phyloP scores from a whole-genome alignment of 92 coral and sea anemone genomes.

The Pocillopora meandrina region DNA sequence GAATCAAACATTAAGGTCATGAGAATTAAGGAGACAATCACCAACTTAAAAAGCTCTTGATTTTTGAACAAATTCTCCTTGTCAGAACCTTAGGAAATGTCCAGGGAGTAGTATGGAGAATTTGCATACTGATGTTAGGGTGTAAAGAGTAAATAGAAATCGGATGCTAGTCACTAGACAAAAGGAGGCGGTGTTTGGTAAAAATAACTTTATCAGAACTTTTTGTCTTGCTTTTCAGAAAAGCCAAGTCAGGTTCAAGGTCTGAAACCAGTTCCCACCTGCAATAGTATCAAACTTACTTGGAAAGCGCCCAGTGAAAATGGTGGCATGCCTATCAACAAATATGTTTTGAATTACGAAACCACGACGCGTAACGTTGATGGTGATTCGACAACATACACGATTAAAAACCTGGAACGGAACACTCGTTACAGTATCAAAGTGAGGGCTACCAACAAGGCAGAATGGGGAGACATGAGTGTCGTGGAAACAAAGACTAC shows the following conservation, averaged over 20 bases:
- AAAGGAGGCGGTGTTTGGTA: not conserved
- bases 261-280: conserved; percentile 19
- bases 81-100: no score
- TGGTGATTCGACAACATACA: conserved; percentile 32
- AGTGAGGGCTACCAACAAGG: conserved; percentile 55
- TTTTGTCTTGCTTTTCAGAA: conserved; percentile 23
- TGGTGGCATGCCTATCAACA: conserved; percentile 68
- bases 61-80: no score
- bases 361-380: conserved; percentile 19
- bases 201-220: not conserved
- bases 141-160: no score
- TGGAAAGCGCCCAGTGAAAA: conserved; percentile 49
- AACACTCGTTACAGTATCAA: conserved; percentile 37
- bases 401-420: conserved; percentile 14
- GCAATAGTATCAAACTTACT: conserved; percentile 41
- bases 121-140: no score
- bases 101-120: no score
- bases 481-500: conserved; percentile 20
- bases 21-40: no score
- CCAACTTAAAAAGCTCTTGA: no score
- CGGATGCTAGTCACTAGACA: no score
- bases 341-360: not conserved
- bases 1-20: no score
- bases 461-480: conserved; percentile 23
- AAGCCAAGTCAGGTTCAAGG: conserved; percentile 37